phyloP scores from a whole-genome alignment of 2,113 vertebrate genomes.

The Azemiops feae region DNA sequence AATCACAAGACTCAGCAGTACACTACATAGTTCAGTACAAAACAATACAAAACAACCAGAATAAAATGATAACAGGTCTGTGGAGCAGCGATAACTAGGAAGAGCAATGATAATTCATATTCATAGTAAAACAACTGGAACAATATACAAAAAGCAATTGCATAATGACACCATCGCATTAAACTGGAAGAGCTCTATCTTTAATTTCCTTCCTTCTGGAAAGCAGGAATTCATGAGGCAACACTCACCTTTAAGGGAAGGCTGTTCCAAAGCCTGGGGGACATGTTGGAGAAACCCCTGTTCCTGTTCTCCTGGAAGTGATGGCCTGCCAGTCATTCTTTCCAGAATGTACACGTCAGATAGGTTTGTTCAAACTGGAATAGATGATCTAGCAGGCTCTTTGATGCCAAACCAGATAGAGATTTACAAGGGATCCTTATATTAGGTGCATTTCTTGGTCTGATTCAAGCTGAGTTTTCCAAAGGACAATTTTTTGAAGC shows the following conservation, averaged over 20 bases:
- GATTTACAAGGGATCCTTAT: background rate
- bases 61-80: background rate
- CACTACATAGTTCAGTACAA: background rate
- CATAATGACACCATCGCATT: background rate
- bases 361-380: background rate
- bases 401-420: background rate
- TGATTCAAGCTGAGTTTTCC: background rate
- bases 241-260: background rate
- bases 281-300: background rate
- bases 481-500: background rate
- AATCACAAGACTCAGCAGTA: background rate
- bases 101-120: background rate
- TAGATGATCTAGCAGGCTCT: background rate
- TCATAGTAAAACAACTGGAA: background rate
- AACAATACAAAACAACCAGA: background rate
- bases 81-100: background rate
- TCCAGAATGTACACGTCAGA: background rate
- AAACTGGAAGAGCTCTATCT: background rate
- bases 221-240: background rate
- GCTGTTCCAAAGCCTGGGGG: background rate
- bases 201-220: background rate
- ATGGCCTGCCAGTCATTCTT: background rate
- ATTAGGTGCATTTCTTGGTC: background rate
- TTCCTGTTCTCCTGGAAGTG: background rate
- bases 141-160: background rate